Percentiles rank a stretch among this genome's conserved stretches.
These are phyloP conservation scores for Chelonia mydas DNA, from an alignment of 2,797 vertebrate species.

Conservation along the genomic window DNA sequence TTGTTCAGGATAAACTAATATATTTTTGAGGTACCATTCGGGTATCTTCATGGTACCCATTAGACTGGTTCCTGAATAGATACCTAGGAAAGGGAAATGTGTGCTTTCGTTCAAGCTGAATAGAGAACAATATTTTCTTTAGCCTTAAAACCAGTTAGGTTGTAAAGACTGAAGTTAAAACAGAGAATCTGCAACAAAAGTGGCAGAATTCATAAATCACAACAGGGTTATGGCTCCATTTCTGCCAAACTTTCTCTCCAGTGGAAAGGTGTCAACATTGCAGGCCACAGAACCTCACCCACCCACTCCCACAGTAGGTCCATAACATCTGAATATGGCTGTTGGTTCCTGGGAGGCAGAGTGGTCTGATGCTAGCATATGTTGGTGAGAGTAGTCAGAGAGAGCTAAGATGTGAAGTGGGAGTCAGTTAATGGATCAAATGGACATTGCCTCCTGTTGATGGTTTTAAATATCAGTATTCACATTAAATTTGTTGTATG, in stretches of 20 bases:
- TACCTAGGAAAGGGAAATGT: not conserved
- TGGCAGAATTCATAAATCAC: not conserved
- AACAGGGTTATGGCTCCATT: not conserved
- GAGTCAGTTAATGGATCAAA: not conserved
- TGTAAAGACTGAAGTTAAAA: not conserved
- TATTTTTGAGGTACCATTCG: not conserved
- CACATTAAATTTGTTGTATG: not conserved
- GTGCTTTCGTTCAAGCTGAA: not conserved
- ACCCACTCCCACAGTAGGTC: not conserved
- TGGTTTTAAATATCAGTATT: not conserved
- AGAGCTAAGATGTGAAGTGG: not conserved
- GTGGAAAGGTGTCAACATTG: not conserved
- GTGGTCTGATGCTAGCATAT: no score
- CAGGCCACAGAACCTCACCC: not conserved
- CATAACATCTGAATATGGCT: not conserved
- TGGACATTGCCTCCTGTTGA: not conserved
- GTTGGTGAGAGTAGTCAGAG: not conserved
- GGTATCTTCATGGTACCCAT: not conserved
- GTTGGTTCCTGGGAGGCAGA: not conserved
- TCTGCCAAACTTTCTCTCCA: fast-evolving
- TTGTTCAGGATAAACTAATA: not conserved
- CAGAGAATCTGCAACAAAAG: not conserved
- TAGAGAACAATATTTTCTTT: not conserved
- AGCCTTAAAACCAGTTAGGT: not conserved
- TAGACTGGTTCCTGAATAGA: not conserved